A percentile compares a stretch with the other conserved stretches of the same genome.
Evolutionary conservation across 2,888 invertebrate species (phyloP).

Genomic region (Mactromeris polynyma): DNA sequence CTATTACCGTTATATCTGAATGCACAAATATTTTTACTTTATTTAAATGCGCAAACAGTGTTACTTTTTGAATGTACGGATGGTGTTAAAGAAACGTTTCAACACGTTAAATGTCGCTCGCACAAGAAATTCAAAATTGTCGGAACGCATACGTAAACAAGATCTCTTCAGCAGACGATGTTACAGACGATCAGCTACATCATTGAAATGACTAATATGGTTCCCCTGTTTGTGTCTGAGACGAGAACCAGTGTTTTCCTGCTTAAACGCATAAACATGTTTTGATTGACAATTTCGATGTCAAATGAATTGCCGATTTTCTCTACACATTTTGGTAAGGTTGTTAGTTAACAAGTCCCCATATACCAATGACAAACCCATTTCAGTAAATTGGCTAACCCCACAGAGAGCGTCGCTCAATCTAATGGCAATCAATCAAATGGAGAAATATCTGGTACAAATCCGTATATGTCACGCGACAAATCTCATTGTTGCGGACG

Average conservation of each 20-base stretch:
- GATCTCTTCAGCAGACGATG: not conserved
- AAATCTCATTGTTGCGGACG: conserved; percentile 38
- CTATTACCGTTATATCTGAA: too few species aligned
- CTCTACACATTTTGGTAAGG: conserved; percentile 27
- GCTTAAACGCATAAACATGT: not conserved
- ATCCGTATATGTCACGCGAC: conserved; percentile 51
- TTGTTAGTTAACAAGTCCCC: conserved; percentile 63
- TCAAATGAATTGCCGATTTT: conserved; percentile 24
- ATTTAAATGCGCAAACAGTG: too few species aligned
- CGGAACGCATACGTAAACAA: too few species aligned
- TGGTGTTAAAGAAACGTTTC: too few species aligned
- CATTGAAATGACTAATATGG: not conserved
- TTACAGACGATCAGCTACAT: not conserved
- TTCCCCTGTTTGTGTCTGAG: not conserved
- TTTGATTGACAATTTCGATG: conserved; percentile 26
- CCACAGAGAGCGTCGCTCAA: conserved; percentile 50
- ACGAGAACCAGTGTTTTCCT: not conserved
- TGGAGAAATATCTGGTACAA: conserved; percentile 51
- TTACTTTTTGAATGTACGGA: too few species aligned
- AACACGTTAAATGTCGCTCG: too few species aligned
- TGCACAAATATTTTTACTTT: too few species aligned
- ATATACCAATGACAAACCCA: conserved; percentile 56
- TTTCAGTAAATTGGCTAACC: conserved; percentile 68
- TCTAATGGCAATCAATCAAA: conserved; percentile 61
- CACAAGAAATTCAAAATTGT: too few species aligned